Percentiles rank a stretch among this genome's conserved stretches.
Evolutionary conservation across 2,888 invertebrate genomes (phyloP).

Genomic region (Phrixothrix hirtus): DNA sequence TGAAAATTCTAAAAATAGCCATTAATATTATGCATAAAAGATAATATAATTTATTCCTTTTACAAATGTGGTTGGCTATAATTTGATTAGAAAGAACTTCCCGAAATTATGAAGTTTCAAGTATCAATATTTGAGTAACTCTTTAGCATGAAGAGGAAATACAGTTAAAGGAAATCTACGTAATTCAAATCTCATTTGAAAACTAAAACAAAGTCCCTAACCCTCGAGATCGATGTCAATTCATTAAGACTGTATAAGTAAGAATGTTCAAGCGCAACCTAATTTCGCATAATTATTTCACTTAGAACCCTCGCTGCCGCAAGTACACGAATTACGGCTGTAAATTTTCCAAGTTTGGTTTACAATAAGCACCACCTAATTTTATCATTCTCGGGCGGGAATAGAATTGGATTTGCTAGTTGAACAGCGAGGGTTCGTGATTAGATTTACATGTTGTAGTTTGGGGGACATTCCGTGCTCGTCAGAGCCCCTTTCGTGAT

Average conservation of each 20-base stretch:
- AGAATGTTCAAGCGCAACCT: constrained; percentile 53
- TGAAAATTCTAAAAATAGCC: too few species aligned
- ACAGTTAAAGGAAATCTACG: constrained; percentile 23
- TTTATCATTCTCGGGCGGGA: constrained; percentile 57
- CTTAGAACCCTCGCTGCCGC: constrained; percentile 50
- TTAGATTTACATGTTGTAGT: constrained; percentile 57
- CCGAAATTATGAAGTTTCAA: neutral
- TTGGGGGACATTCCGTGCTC: constrained; percentile 41
- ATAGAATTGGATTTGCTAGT: constrained; percentile 59
- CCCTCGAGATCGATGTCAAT: constrained; percentile 54
- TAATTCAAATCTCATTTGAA: constrained; percentile 48
- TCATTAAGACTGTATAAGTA: constrained; percentile 52
- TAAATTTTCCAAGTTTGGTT: constrained; percentile 60
- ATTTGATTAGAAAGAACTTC: neutral
- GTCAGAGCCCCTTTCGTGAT: constrained; percentile 45
- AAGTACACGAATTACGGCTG: constrained; percentile 56
- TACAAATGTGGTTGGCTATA: too few species aligned
- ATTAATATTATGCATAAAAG: too few species aligned
- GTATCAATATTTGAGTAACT: constrained; percentile 13
- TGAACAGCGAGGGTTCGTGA: constrained; percentile 56
- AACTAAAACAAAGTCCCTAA: constrained; percentile 51
- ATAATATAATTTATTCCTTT: too few species aligned
- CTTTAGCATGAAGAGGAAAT: constrained; percentile 11
- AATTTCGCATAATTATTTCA: constrained; percentile 57
- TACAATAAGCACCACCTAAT: constrained; percentile 60